Evolutionary conservation across 2,888 invertebrate species (phyloP).

Genomic region (Diarsia dahlii): DNA sequence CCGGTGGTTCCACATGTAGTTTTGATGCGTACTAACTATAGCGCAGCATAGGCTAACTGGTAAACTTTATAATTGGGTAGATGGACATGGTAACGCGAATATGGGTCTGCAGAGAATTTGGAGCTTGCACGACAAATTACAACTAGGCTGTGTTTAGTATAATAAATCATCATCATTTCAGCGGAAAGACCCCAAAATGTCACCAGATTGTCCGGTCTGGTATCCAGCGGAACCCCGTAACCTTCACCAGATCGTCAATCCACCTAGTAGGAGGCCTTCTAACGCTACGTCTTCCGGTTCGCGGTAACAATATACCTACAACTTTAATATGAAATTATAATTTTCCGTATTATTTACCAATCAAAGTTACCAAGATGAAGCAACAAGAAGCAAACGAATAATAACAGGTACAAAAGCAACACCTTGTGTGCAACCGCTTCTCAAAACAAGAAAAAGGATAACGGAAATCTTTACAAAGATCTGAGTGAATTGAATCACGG

Average conservation of each 20-base stretch:
- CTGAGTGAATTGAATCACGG: conserved; percentile 46
- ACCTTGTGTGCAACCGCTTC: conserved; percentile 5
- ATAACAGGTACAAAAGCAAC: conserved; percentile 1
- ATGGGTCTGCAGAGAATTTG: neutral
- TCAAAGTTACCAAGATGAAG: neutral
- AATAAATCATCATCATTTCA: too few species aligned
- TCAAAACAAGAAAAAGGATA: conserved; percentile 11
- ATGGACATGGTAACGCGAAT: neutral
- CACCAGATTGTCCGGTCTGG: too few species aligned
- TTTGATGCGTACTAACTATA: neutral
- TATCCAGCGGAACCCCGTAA: too few species aligned
- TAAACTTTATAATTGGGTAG: conserved; percentile 37
- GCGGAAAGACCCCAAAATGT: too few species aligned
- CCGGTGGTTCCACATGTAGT: neutral
- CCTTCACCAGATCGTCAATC: too few species aligned
- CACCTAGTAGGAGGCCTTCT: too few species aligned
- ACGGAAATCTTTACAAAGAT: conserved; percentile 33
- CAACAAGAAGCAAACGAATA: neutral
- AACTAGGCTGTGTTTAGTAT: neutral
- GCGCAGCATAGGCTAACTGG: neutral
- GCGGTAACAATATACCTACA: too few species aligned
- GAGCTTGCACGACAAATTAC: neutral
- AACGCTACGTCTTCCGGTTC: too few species aligned
- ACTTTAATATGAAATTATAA: neutral
- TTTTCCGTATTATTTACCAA: neutral